Percentiles rank a stretch among this genome's conserved stretches.
These are phyloP conservation scores for Xestia ashworthii DNA, from an alignment of 2,888 invertebrate species.

Conservation along the genomic window DNA sequence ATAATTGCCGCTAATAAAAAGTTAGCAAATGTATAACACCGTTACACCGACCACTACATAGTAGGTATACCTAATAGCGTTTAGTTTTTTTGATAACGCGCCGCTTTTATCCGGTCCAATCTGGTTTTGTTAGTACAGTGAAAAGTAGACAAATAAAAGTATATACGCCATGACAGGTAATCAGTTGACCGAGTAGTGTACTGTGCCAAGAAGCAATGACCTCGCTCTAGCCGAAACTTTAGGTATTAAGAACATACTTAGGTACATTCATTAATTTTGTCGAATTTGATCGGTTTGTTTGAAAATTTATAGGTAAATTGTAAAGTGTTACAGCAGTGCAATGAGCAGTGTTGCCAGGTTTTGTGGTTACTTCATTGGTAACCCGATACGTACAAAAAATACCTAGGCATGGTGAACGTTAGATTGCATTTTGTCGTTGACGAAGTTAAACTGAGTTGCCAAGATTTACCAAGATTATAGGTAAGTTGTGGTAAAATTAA, in stretches of 20 bases:
- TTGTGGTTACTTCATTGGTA: slow-evolving; percentile 17
- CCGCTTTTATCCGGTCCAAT: slow-evolving; percentile 36
- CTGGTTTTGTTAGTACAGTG: slow-evolving; percentile 42
- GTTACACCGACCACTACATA: slow-evolving; percentile 31
- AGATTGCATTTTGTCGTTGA: slow-evolving; percentile 21
- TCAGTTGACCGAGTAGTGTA: slow-evolving; percentile 56
- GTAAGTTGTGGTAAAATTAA: background rate
- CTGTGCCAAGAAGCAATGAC: slow-evolving; percentile 58
- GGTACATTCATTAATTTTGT: background rate
- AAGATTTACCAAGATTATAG: background rate
- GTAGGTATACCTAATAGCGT: slow-evolving; percentile 9
- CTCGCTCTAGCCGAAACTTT: slow-evolving; percentile 42
- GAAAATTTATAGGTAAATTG: slow-evolving; percentile 13
- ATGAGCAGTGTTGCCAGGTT: slow-evolving; percentile 1
- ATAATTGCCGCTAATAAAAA: slow-evolving; percentile 44
- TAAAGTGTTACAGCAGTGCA: slow-evolving; percentile 7
- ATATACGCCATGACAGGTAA: slow-evolving; percentile 56
- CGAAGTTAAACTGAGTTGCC: slow-evolving; percentile 2
- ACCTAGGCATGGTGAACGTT: background rate
- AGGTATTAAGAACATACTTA: slow-evolving; percentile 16
- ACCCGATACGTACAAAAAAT: background rate
- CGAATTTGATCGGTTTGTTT: slow-evolving; percentile 16
- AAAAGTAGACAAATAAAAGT: slow-evolving; percentile 62
- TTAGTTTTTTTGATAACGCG: slow-evolving; percentile 28
- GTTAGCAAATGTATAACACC: slow-evolving; percentile 24